Base-by-base conservation (phyloP, 2,888 invertebrate genomes). In the Xestia rhomboidea region DNA sequence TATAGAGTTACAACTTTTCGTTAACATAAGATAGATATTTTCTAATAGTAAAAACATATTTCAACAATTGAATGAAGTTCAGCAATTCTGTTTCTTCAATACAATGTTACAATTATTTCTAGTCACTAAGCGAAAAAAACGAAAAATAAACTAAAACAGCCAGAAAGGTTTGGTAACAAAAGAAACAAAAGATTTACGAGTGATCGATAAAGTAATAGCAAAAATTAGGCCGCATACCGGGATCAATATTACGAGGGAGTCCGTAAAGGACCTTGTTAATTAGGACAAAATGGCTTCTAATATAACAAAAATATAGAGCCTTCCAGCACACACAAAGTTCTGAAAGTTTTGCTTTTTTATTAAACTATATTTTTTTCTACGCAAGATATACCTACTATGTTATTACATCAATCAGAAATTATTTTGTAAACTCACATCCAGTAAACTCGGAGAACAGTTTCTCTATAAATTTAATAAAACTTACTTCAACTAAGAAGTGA, bases 181-280 rank as follows among this genome's bases (percentile, higher is more conserved):
- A 8, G 7, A 66, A 30, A 27, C 1, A 18, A 69, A 44, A 27
- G 0, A 62, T 18, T 51, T 38, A n/a, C 18, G 18, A 38, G 10
- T 38, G 44, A 11, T 15, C 15, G 21, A 38, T 44, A 54, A 54
- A 46, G 21, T 46, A 64, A 5, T 30, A 38, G 13, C 46, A 46
- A 80, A 73, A n/a, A 46, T 80, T 79, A 79, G 80, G 78, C 78
- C 78, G 78, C 4, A 2, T 51, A 18, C 24, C 8, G 24, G 41
- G n/a, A 79, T 44, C 63, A n/a, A 46, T 57, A 8, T 80, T 18
- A 51, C 2, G 15, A 60, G 44, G 54, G 30, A n/a, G 27, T 41
- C 10, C 24, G 3, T 66, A 15, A 66, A 63, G 54, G 0, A 66
- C 30, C 10, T 38, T 13, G 15, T 15, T 38, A 7, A 24, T 64